Conservation (phyloP, 2,113 vertebrate species). For the Pandion haliaetus region DNA sequence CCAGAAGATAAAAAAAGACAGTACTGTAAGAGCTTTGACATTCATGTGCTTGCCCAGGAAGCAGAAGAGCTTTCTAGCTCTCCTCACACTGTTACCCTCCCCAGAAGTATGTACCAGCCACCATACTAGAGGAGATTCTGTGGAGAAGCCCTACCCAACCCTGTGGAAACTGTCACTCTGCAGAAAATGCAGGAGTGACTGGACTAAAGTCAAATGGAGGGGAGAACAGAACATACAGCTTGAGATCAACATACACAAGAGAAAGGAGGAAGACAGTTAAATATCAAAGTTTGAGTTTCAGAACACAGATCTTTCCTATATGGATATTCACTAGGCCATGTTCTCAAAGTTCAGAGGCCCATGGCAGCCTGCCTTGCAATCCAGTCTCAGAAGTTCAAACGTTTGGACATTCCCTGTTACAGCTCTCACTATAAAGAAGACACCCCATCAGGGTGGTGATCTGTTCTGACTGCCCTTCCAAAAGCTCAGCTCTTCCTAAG, state of each 20-base stretch:
- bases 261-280: background rate
- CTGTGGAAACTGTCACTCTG: background rate
- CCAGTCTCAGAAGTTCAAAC: background rate
- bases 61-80: background rate
- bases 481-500: background rate
- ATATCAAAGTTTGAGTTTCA: background rate
- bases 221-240: background rate
- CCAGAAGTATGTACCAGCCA: background rate
- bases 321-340: accelerated
- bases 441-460: background rate
- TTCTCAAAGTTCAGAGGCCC: background rate
- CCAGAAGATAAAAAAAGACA: background rate
- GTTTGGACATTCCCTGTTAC: too few species aligned
- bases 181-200: background rate
- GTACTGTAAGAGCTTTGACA: background rate
- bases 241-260: background rate
- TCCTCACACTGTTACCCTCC: background rate
- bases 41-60: background rate
- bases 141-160: background rate
- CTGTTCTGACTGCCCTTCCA: background rate
- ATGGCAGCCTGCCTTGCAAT: background rate
- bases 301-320: background rate
- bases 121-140: background rate
- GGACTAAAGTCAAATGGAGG: accelerated
- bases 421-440: background rate